Evolutionary conservation across 2,888 invertebrate species (phyloP).

Genomic region (Limnephilus marmoratus): DNA sequence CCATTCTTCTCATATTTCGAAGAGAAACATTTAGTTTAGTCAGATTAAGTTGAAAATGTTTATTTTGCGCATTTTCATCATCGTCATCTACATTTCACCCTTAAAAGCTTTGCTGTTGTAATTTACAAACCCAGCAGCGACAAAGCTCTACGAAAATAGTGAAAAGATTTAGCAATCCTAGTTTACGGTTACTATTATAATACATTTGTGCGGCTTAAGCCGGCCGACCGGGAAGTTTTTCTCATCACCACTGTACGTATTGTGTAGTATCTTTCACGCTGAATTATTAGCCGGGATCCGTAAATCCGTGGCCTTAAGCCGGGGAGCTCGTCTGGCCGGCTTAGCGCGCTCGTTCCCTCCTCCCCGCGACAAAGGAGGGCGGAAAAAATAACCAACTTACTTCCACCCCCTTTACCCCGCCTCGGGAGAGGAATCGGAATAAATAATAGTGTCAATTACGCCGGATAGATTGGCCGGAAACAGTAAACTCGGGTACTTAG

Average conservation of each 20-base stretch:
- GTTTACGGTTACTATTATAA: not conserved
- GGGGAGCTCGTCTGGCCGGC: slow-evolving; percentile 33
- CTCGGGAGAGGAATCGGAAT: slow-evolving; percentile 51
- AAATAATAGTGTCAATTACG: slow-evolving; percentile 65
- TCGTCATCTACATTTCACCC: not conserved
- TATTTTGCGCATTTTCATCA: not conserved
- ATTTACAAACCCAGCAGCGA: not conserved
- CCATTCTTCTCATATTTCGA: not conserved
- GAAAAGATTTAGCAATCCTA: not conserved
- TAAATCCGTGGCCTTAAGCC: slow-evolving; percentile 53
- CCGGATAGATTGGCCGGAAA: slow-evolving; percentile 49
- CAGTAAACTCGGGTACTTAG: slow-evolving; percentile 17
- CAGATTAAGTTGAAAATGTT: not conserved
- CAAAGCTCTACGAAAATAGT: not conserved
- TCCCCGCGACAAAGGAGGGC: slow-evolving; percentile 21
- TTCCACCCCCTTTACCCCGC: slow-evolving; percentile 39
- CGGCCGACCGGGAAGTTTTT: not conserved
- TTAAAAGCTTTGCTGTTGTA: not conserved
- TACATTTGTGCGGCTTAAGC: not conserved
- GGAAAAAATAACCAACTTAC: slow-evolving; percentile 46
- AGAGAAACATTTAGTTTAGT: not conserved
- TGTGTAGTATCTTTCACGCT: slow-evolving; percentile 26
- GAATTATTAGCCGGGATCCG: slow-evolving; percentile 59
- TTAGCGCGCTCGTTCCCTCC: slow-evolving; percentile 52
- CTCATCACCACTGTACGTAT: not conserved